Evolutionary conservation across 2,888 invertebrate genomes (phyloP).

Genomic region (Meloe dianella): DNA sequence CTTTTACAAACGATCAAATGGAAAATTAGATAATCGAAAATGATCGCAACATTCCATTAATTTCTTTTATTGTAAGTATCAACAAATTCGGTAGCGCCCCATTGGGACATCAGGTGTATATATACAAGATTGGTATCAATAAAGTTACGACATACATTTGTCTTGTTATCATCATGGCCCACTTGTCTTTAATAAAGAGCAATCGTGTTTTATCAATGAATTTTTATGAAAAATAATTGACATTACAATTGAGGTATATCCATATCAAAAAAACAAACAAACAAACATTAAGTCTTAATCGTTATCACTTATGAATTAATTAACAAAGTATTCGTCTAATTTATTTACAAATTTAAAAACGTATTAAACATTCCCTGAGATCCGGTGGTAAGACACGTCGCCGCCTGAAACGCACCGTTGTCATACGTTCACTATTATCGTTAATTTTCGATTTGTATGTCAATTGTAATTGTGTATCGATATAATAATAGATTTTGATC

Average conservation of each 20-base stretch:
- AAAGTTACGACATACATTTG: neutral
- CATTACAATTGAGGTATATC: neutral
- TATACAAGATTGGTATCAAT: neutral
- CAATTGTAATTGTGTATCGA: constrained; percentile 1
- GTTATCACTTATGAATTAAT: neutral
- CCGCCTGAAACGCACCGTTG: neutral
- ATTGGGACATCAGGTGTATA: neutral
- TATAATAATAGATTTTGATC: constrained; percentile 9
- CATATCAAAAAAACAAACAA: neutral
- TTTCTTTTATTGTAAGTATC: neutral
- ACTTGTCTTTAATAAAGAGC: neutral
- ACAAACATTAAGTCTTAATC: neutral
- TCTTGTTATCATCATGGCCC: neutral
- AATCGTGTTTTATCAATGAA: neutral
- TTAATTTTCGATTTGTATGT: constrained; percentile 1
- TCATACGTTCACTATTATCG: neutral
- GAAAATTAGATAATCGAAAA: constrained; percentile 38
- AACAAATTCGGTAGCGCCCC: neutral
- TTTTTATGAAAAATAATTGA: neutral
- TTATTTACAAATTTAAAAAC: constrained; percentile 3
- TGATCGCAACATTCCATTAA: neutral
- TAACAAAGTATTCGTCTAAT: neutral
- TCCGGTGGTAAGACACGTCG: neutral
- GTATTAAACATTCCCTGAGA: neutral
- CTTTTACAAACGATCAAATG: constrained; percentile 63